A percentile compares a stretch with the other conserved stretches of the same genome.
Evolutionary conservation across 1,140 invertebrate species (phyloP).

Genomic region (Hypsibius dujardini): DNA sequence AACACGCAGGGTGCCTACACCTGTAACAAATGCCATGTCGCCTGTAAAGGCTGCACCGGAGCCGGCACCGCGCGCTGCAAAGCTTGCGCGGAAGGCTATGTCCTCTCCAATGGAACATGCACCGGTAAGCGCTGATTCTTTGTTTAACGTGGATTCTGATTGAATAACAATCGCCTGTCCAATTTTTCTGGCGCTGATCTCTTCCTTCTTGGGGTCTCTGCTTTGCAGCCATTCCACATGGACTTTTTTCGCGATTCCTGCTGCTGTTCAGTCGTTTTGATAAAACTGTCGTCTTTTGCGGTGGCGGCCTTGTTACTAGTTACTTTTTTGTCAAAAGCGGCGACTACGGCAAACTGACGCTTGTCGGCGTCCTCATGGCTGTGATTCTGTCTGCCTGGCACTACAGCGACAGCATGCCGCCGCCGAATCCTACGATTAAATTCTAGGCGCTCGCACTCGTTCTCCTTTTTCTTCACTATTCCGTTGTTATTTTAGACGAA

Average conservation of each 20-base stretch:
- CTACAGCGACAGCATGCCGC: background rate
- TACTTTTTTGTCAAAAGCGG: constrained; percentile 11
- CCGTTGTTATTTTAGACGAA: constrained; percentile 3
- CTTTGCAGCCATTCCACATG: constrained; percentile 6
- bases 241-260: background rate
- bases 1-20: constrained; percentile 72
- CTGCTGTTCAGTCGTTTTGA: background rate
- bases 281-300: constrained; percentile 7
- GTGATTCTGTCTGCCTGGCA: constrained; percentile 9
- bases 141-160: background rate
- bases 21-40: constrained; percentile 41
- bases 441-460: background rate
- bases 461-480: background rate
- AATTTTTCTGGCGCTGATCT: background rate
- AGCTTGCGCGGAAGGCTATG: background rate
- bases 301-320: constrained; percentile 6
- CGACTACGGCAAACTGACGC: background rate
- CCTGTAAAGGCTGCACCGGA: background rate
- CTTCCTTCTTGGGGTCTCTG: too few relatives aligned
- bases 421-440: background rate
- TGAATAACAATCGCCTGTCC: background rate
- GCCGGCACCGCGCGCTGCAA: background rate
- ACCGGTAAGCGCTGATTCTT: background rate
- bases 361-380: constrained; percentile 11
- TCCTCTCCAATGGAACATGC: constrained; percentile 8